Evolutionary conservation across 2,888 invertebrate species (phyloP).

Genomic region (Prosapia bicincta): DNA sequence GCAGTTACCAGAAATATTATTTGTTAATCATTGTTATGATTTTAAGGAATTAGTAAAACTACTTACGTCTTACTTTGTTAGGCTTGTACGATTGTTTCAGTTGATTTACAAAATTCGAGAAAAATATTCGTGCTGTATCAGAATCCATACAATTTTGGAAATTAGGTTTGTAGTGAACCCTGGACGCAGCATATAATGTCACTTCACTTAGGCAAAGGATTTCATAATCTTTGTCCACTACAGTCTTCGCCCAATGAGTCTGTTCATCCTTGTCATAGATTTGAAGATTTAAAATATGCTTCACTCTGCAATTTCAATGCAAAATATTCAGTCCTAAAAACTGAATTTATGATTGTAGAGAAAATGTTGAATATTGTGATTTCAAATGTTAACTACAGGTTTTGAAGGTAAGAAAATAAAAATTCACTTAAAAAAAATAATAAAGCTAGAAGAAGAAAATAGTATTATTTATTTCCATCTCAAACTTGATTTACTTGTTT

Average conservation of each 20-base stretch:
- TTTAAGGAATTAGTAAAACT: not conserved
- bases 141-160: not conserved
- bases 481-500: too few species aligned
- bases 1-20: too few species aligned
- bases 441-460: too few species aligned
- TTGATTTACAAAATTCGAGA: not conserved
- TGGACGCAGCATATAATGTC: not conserved
- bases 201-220: constrained; percentile 14
- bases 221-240: constrained; percentile 9
- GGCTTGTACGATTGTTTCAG: not conserved
- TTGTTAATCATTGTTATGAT: too few species aligned
- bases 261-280: not conserved
- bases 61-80: not conserved
- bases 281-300: not conserved
- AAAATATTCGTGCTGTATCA: not conserved
- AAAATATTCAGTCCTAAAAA: too few species aligned
- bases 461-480: too few species aligned
- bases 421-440: too few species aligned
- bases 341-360: too few species aligned
- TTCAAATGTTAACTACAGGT: too few species aligned
- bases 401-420: too few species aligned
- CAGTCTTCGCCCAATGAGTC: constrained; percentile 5
- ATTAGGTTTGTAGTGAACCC: not conserved
- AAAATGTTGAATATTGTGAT: too few species aligned
- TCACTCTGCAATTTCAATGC: too few species aligned